Evolutionary conservation across 2,797 vertebrate genomes (phyloP).

Genomic region (Pangasius sanitwongsei): DNA sequence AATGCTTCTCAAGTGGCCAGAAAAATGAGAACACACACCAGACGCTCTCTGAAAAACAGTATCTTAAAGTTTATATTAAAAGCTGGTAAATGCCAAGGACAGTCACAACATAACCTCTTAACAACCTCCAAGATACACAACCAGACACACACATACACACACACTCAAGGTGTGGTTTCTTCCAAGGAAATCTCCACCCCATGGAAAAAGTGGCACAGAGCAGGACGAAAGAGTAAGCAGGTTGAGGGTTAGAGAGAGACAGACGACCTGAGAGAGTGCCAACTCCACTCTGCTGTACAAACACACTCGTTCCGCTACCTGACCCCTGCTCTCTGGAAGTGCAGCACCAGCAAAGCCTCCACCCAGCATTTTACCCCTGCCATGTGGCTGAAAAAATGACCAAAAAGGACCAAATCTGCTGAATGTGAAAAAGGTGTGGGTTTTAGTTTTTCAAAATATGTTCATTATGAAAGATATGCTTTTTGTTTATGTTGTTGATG

Average conservation of each 20-base stretch:
- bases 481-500: background rate
- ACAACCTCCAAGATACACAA: background rate
- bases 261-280: conserved; percentile 20
- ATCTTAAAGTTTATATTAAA: conserved; percentile 20
- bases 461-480: background rate
- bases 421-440: background rate
- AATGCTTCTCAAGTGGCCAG: background rate
- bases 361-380: background rate
- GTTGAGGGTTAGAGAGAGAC: conserved; percentile 32
- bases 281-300: conserved; percentile 41
- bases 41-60: conserved; percentile 9
- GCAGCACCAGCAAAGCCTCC: conserved; percentile 27
- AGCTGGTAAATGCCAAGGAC: conserved; percentile 18
- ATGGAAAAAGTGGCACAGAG: conserved; percentile 31
- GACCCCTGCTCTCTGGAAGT: conserved; percentile 36
- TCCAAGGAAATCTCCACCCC: conserved; percentile 42
- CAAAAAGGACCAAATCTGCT: background rate
- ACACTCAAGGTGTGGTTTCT: conserved; percentile 41
- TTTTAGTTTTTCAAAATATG: background rate
- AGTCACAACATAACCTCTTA: background rate
- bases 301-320: conserved; percentile 33
- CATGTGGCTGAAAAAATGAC: background rate
- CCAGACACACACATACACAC: background rate
- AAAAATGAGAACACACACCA: background rate
- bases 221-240: conserved; percentile 41